Evolutionary conservation across 2,797 vertebrate species (phyloP).

Genomic region (Hydrocynus forskahlii): DNA sequence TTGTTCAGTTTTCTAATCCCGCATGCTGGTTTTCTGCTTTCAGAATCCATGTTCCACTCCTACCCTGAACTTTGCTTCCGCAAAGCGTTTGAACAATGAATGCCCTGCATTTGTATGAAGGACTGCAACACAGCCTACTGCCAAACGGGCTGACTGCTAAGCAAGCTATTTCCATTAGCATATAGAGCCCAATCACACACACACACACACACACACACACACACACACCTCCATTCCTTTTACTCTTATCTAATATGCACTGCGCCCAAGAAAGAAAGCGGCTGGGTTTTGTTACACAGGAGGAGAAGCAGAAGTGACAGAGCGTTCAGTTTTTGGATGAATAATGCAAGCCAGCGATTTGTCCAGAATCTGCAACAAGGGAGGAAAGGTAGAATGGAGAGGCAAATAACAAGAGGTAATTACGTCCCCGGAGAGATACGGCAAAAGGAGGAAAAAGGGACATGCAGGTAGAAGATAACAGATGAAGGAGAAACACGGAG

Average conservation of each 20-base stretch:
- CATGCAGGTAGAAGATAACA: constrained; percentile 25
- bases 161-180: constrained; percentile 7
- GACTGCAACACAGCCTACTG: neutral
- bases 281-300: neutral
- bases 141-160: neutral
- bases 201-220: neutral
- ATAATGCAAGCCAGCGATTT: constrained; percentile 31
- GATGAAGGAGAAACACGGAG: constrained; percentile 7
- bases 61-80: neutral
- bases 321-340: neutral
- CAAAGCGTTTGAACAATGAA: neutral
- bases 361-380: constrained; percentile 5
- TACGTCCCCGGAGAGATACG: neutral
- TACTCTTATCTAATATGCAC: neutral
- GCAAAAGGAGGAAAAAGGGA: constrained; percentile 23
- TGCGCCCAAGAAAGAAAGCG: neutral
- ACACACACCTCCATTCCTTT: neutral
- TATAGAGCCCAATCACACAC: neutral
- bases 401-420: constrained; percentile 17
- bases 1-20: neutral
- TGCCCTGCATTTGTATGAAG: neutral
- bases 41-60: too few species aligned
- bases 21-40: neutral
- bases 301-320: constrained; percentile 7
- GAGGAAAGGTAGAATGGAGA: constrained; percentile 2